Base-by-base conservation (phyloP, 2,888 invertebrate genomes). In the Cephus sareptanus region DNA sequence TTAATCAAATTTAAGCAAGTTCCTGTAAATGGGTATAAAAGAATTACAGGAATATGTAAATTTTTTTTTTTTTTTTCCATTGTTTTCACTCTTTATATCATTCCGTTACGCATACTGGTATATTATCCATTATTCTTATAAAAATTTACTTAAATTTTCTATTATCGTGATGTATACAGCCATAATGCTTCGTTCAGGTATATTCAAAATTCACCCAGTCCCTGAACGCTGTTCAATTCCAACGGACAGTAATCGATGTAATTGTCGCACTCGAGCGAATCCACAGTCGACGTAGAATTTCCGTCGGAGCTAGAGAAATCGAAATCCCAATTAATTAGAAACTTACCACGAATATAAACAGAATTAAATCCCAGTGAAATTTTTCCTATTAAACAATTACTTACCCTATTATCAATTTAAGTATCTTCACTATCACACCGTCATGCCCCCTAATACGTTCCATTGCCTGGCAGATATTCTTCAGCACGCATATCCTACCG, bases 381-480 rank as follows among this genome's bases (percentile, higher is more conserved):
- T 56, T 9, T 1, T 23, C 9, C 9, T 9, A 2, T 56, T 1
- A 23, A 15, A 15, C 9, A 56, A 71, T 71, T 34, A 75, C 76
- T 75, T 81, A 89, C 89, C 87, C 78, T 69, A 81, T 76, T 12
- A 91, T 79, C 40, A 91, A 80, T 81, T 86, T 87, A 71, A 90
- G 81, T 84, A 91, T 89, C 83, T 91, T 91, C 40, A 83, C 83
- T 69, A 91, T 79, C 2, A 88, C 87, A 23, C 91, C 90, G 34
- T 86, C 85, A 15, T 79, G 83, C 4, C 77, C 81, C 15, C 78
- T 77, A n/a, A 94, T 90, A 85, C 93, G 92, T 79, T 92, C 91
- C 78, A 92, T 92, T 4, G 94, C 93, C 85, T 96, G 95, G 86
- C 96, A 96, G 78, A 96, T 93, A 82, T 94, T 94, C 84, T 94